Conservation (phyloP, 2,113 vertebrate species). For the Oryzias celebensis region DNA sequence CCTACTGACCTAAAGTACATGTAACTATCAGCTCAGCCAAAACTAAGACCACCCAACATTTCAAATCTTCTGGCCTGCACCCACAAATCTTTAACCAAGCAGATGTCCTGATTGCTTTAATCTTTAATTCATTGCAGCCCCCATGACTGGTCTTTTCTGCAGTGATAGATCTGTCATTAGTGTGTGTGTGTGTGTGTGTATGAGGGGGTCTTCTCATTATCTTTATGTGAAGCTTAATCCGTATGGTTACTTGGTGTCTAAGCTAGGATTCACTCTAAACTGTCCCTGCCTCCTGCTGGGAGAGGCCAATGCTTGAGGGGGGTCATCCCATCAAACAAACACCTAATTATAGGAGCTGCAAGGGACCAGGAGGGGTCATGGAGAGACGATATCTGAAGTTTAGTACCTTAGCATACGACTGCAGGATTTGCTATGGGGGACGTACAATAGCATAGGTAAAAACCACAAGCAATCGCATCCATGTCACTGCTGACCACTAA, state of each 20-base stretch:
- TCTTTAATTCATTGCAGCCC: slow-evolving; percentile 58
- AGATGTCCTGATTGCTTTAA: slow-evolving; percentile 61
- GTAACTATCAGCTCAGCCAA: not conserved
- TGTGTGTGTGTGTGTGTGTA: not conserved
- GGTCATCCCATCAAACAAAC: slow-evolving; percentile 51
- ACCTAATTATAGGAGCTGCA: slow-evolving; percentile 59
- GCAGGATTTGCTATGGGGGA: not conserved
- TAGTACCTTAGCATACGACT: slow-evolving; percentile 16
- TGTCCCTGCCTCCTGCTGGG: slow-evolving; percentile 49
- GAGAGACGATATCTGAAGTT: slow-evolving; percentile 54
- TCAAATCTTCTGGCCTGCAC: slow-evolving; percentile 48
- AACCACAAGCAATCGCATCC: too few species aligned
- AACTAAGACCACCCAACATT: slow-evolving; percentile 30
- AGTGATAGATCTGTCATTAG: slow-evolving; percentile 61
- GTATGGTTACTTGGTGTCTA: slow-evolving; percentile 53
- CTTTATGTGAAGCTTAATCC: slow-evolving; percentile 66
- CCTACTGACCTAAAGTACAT: slow-evolving; percentile 2
- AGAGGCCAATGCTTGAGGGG: slow-evolving; percentile 55
- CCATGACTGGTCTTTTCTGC: slow-evolving; percentile 49
- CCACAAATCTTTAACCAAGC: slow-evolving; percentile 51
- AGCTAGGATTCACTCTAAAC: slow-evolving; percentile 56
- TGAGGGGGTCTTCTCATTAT: slow-evolving; percentile 70
- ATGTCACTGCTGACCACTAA: slow-evolving; percentile 12
- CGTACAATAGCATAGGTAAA: not conserved
- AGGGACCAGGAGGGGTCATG: slow-evolving; percentile 53